Evolutionary conservation across 2,888 invertebrate species (phyloP), one percentile per base, ranked within the genome.

Genomic region (Acronicta leporina): DNA sequence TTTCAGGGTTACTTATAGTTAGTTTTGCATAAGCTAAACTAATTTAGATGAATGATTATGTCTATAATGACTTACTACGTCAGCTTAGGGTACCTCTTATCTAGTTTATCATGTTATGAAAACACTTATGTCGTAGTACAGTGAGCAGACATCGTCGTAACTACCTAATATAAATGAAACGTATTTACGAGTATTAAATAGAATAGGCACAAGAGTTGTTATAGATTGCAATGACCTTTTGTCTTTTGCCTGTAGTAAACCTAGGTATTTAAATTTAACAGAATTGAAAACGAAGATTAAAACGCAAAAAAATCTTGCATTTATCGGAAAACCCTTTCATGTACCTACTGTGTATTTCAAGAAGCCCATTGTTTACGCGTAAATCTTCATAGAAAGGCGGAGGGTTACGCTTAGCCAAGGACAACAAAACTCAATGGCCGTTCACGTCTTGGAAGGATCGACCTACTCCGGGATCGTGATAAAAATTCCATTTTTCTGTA

Each of bases 91-190:
- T 50, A 45, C 40, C 41, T 35, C 42, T 44, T 3, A 54, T 54
- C 30, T 27, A 30, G 27, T 38, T 58, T 58, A 54, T 41, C 15
- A 9, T 44, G 8, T 50, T 7, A 58, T 33, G 51, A 47, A 55
- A 65, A 49, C 9, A 14, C 3, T n/a, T 50, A 33, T 14, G 44
- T 11, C 9, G 10, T 46, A 25, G 5, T 25, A 52, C 8, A 40
- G 11, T 38, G 14, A 30, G 13, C 48, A 44, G 51, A 45, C 5
- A 35, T 40, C 27, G 47, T 43, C n/a, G n/a, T n/a, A n/a, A n/a
- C n/a, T n/a, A n/a, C n/a, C n/a, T n/a, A 38, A 41, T 60, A 47
- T 44, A 11, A 57, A 57, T 60, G 45, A 57, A 60, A 53, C 20
- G 51, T 27, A 0, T 30, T 11, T 51, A 48, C 25, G 44, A 59